Evolutionary conservation across 2,113 vertebrate species (phyloP).

Genomic region (Hippoglossus stenolepis): DNA sequence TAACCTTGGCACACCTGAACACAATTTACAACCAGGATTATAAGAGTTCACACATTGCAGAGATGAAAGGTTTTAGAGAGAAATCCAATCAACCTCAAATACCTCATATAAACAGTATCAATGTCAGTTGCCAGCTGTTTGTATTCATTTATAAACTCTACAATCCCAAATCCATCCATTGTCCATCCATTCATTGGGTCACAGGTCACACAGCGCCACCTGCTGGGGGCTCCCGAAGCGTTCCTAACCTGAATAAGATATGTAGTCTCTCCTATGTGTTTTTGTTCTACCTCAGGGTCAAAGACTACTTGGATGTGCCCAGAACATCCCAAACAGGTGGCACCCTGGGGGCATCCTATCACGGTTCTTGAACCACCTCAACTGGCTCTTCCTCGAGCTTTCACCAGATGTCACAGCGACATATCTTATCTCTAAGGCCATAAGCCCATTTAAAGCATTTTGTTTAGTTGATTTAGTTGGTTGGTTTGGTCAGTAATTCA

Average conservation of each 20-base stretch:
- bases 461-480: no score
- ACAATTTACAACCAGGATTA: constrained; percentile 34
- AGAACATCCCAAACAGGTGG: not conserved
- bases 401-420: no score
- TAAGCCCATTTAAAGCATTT: no score
- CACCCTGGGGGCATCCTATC: no score
- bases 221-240: not conserved
- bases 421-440: no score
- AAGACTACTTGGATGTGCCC: not conserved
- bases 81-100: not conserved
- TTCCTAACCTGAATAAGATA: not conserved
- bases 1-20: constrained; percentile 65
- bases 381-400: not conserved
- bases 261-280: not conserved
- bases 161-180: not conserved
- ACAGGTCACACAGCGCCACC: not conserved
- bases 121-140: not conserved
- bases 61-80: constrained; percentile 17
- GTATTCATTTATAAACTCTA: not conserved
- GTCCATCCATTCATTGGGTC: not conserved
- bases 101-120: not conserved
- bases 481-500: not conserved
- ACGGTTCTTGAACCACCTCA: no score
- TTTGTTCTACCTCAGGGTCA: not conserved
- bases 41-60: constrained; percentile 31